Evolutionary conservation across 2,888 invertebrate species (phyloP).

Genomic region (Aromia moschata): DNA sequence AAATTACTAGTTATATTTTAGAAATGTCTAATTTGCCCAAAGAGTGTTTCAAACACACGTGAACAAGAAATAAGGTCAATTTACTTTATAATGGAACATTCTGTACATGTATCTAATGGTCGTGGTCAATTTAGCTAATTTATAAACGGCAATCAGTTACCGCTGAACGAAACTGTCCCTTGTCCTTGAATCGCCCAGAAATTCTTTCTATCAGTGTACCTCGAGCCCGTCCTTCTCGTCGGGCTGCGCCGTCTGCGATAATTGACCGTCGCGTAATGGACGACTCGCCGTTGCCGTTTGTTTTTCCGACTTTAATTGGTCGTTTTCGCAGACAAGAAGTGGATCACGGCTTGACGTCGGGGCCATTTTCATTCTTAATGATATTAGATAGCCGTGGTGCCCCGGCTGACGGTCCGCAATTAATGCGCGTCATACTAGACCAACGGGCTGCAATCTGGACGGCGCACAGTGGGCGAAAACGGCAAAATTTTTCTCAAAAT

Average conservation of each 20-base stretch:
- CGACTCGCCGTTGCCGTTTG: slow-evolving; percentile 39
- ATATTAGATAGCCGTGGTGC: slow-evolving; percentile 36
- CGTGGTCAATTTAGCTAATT: too few relatives aligned
- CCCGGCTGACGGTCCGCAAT: slow-evolving; percentile 33
- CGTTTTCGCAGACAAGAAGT: slow-evolving; percentile 31
- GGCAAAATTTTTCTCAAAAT: too few relatives aligned
- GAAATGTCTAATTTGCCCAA: too few relatives aligned
- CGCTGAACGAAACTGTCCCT: too few relatives aligned
- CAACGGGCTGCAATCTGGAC: slow-evolving; percentile 38
- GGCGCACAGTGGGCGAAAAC: too few relatives aligned
- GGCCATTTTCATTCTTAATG: slow-evolving; percentile 44
- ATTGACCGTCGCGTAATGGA: slow-evolving; percentile 41
- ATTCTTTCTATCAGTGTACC: not conserved
- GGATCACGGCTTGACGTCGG: slow-evolving; percentile 39
- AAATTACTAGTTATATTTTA: too few relatives aligned
- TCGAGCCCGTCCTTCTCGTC: slow-evolving; percentile 5
- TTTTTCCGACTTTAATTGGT: slow-evolving; percentile 42
- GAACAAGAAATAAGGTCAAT: too few relatives aligned
- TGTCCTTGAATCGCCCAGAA: not conserved
- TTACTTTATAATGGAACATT: too few relatives aligned
- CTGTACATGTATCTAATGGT: too few relatives aligned
- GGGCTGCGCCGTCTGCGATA: slow-evolving; percentile 30
- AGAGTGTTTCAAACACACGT: too few relatives aligned
- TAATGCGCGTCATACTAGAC: slow-evolving; percentile 43
- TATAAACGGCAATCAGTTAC: too few relatives aligned